Percentiles rank a stretch among this genome's conserved stretches.
These are phyloP conservation scores for Lepidothrix coronata DNA, from an alignment of 2,113 vertebrate genomes.

Conservation along the genomic window DNA sequence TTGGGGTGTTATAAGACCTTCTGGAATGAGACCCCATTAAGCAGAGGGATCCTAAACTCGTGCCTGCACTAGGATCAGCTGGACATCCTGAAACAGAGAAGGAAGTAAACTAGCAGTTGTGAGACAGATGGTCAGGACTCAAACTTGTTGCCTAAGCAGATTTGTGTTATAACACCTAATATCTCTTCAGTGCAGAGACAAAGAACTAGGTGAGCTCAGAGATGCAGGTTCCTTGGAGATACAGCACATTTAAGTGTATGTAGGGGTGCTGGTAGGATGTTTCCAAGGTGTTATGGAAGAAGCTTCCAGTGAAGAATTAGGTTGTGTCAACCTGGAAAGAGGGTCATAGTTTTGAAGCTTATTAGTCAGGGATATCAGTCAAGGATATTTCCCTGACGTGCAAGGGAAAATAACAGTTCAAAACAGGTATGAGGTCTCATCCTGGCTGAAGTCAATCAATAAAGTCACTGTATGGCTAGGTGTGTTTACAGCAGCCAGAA, in stretches of 20 bases:
- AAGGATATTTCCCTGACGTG: neutral
- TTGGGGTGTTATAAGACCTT: neutral
- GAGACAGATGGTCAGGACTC: neutral
- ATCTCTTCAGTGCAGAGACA: neutral
- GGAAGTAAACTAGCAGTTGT: neutral
- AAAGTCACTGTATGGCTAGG: neutral
- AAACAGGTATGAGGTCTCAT: neutral
- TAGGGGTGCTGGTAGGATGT: neutral
- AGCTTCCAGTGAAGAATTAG: neutral
- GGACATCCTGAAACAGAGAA: neutral
- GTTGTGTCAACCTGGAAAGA: neutral
- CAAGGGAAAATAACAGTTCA: neutral
- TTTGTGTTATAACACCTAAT: neutral
- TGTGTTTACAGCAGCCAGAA: neutral
- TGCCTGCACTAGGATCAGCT: neutral
- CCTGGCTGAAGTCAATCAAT: neutral
- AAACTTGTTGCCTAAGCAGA: neutral
- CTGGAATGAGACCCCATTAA: neutral
- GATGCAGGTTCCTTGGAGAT: neutral
- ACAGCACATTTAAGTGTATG: rapidly evolving
- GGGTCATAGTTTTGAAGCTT: neutral
- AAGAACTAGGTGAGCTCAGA: neutral
- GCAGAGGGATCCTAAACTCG: neutral
- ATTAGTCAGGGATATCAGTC: neutral
- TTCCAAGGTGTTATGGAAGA: neutral